phyloP scores from a whole-genome alignment of 1,140 invertebrate species.

The Drosophila willistoni region DNA sequence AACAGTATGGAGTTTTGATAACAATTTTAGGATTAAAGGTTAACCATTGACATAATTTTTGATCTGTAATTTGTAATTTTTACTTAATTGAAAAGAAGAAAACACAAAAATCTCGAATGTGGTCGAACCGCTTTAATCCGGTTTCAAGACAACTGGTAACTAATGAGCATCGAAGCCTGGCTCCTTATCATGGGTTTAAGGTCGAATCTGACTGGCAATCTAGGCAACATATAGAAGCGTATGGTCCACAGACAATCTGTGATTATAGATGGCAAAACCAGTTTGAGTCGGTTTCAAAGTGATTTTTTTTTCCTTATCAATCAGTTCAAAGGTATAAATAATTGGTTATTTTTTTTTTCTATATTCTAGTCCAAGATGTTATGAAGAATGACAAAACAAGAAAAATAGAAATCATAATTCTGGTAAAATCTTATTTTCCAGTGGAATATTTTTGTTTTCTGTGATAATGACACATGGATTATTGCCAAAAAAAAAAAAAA shows the following conservation, averaged over 20 bases:
- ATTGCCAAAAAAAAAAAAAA: background rate
- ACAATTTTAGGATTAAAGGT: slow-evolving; percentile 32
- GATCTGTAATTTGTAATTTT: slow-evolving; percentile 44
- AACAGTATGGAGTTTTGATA: slow-evolving; percentile 5
- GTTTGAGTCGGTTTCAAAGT: slow-evolving; percentile 56
- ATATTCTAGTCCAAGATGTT: slow-evolving; percentile 41
- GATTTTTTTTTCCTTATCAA: slow-evolving; percentile 64
- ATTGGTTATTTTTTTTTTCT: slow-evolving; percentile 43
- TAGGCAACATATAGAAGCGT: slow-evolving; percentile 52
- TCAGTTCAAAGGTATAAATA: slow-evolving; percentile 68
- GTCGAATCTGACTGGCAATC: slow-evolving; percentile 64
- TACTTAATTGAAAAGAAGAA: slow-evolving; percentile 55
- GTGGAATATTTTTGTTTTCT: slow-evolving; percentile 55
- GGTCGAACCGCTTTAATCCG: slow-evolving; percentile 36
- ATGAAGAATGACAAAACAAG: slow-evolving; percentile 48
- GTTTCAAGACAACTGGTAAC: slow-evolving; percentile 59
- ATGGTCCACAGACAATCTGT: slow-evolving; percentile 57
- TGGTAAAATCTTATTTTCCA: slow-evolving; percentile 45
- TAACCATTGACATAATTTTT: slow-evolving; percentile 5
- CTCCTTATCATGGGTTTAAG: slow-evolving; percentile 68
- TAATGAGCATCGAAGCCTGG: slow-evolving; percentile 37
- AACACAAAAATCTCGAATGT: background rate
- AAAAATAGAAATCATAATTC: slow-evolving; percentile 30
- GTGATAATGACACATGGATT: background rate
- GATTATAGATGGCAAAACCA: slow-evolving; percentile 46